Conservation (phyloP, 2,888 invertebrate species). For the Unio pictorum region DNA sequence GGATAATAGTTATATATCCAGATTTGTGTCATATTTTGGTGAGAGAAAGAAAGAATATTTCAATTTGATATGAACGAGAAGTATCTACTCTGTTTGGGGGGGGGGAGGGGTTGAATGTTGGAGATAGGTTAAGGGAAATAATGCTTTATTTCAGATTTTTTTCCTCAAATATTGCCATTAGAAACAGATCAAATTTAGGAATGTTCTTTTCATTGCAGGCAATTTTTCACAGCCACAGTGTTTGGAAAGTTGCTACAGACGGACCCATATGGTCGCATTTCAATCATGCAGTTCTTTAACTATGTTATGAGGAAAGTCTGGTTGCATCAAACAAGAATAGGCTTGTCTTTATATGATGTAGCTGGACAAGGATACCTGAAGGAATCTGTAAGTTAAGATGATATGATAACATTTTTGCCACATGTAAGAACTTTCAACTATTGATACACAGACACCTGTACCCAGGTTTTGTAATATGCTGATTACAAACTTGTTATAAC, state of each 20-base stretch:
- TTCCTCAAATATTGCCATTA: too few species aligned
- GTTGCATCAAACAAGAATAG: slow-evolving; percentile 94
- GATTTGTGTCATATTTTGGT: too few species aligned
- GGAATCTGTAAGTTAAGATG: slow-evolving; percentile 78
- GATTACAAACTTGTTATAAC: too few species aligned
- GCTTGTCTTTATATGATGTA: slow-evolving; percentile 92
- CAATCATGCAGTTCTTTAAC: slow-evolving; percentile 92
- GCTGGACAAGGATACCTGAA: slow-evolving; percentile 91
- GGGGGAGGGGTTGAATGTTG: too few species aligned
- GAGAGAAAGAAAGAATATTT: too few species aligned
- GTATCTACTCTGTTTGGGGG: too few species aligned
- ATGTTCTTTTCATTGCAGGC: slow-evolving; percentile 70
- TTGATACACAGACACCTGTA: background rate
- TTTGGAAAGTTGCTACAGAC: slow-evolving; percentile 90
- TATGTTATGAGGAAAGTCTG: slow-evolving; percentile 95
- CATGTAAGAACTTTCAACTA: background rate
- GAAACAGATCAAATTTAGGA: too few species aligned
- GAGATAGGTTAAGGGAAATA: too few species aligned
- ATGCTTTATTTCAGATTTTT: too few species aligned
- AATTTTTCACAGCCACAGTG: slow-evolving; percentile 88
- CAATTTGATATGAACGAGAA: too few species aligned
- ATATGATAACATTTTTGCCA: background rate
- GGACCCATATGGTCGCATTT: slow-evolving; percentile 89
- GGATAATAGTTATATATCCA: too few species aligned
- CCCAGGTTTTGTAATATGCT: background rate